Evolutionary conservation across 1,140 invertebrate species (phyloP), one percentile per base, ranked within the genome.

Genomic region (Ericerus pela): DNA sequence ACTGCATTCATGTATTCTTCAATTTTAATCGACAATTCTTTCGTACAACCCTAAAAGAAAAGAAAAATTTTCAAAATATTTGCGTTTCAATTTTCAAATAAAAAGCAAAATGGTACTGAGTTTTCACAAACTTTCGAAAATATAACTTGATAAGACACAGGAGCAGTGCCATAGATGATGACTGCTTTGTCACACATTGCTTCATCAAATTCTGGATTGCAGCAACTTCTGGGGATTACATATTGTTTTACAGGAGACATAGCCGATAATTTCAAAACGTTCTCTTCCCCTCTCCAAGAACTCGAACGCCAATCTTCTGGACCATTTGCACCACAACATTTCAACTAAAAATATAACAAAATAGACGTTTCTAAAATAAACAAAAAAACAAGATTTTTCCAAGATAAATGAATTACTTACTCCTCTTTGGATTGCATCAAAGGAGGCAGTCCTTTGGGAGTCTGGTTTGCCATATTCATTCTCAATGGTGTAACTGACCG

Each of bases 281-380:
- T 58, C 37, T 67, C 65, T 31, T 61, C 64, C 47, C 71, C 71
- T 38, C 75, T 76, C 60, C 74, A 82, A 61, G 73, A 75, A 59
- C 77, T 81, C 3, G 75, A 72, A 54, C 76, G 73, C 82, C 83
- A 88, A 69, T 86, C 83, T 0, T 67, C 67, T 22, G 81, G 81
- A 52, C 78, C 77, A 60, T 75, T 75, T 8, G 79, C 80, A 18
- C 84, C 84, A 64, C 84, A 87, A 63, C 84, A 87, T 57, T 77
- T 67, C 22, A 85, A 68, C 72, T 78, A 65, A 2, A 76, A 68
- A 38, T 37, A 58, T 57, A 57, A 51, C 10, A 53, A 2, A 29
- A 30, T n/a, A 16, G 41, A 53, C 6, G 22, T 33, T 38, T 11
- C 37, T n/a, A 51, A 16, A 18, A 14, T 53, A 28, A 16, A 18